Conservation (phyloP, 2,797 vertebrate genomes). For the Mastacembelus armatus region DNA sequence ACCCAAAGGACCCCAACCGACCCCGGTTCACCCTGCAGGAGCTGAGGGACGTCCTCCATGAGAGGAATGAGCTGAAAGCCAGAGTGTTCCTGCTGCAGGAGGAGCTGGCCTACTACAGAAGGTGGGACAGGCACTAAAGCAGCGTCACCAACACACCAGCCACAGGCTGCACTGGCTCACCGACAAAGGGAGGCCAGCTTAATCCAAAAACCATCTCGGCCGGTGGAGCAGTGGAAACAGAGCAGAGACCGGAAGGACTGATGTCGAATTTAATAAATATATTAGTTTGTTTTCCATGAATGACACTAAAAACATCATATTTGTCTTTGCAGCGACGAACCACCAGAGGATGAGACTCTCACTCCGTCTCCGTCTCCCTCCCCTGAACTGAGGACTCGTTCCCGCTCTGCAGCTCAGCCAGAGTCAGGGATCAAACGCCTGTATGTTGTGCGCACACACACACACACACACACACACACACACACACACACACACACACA, state of each 20-base stretch:
- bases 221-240: too few relatives aligned
- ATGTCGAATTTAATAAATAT: too few relatives aligned
- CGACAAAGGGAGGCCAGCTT: too few relatives aligned
- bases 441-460: slow-evolving; percentile 88
- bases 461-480: slow-evolving; percentile 3
- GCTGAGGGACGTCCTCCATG: slow-evolving; percentile 95
- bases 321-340: slow-evolving; percentile 89
- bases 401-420: slow-evolving; percentile 85
- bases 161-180: too few relatives aligned
- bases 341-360: slow-evolving; percentile 88
- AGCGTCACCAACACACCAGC: too few relatives aligned
- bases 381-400: slow-evolving; percentile 77
- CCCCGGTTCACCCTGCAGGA: slow-evolving; percentile 98
- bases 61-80: slow-evolving; percentile 97
- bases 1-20: slow-evolving; percentile 92
- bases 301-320: too few relatives aligned
- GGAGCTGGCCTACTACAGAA: slow-evolving; percentile 96
- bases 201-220: too few relatives aligned
- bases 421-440: slow-evolving; percentile 98
- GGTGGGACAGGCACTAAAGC: slow-evolving; percentile 80
- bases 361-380: slow-evolving; percentile 82
- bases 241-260: too few relatives aligned
- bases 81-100: slow-evolving; percentile 97
- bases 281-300: too few relatives aligned
- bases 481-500: slow-evolving; percentile 4